phyloP scores from a whole-genome alignment of 2,888 invertebrate species.

The Hirudinaria manillensis region DNA sequence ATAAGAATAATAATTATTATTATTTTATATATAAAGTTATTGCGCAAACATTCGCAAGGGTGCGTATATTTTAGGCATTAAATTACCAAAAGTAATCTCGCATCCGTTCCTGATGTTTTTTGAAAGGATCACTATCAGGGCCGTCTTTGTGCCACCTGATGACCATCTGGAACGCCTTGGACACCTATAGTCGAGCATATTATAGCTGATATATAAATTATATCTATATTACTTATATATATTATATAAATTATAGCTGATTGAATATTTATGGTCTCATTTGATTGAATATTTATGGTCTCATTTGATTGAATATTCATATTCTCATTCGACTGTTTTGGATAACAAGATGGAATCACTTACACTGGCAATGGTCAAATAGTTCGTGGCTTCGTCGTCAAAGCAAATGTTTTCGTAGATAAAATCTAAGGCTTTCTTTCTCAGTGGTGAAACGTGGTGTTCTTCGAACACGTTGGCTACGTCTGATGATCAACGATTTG shows the following conservation, averaged over 20 bases:
- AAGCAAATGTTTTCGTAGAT: conserved; percentile 48
- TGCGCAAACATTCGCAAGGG: too few relatives aligned
- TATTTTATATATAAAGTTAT: too few relatives aligned
- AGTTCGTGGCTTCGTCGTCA: conserved; percentile 47
- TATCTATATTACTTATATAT: too few relatives aligned
- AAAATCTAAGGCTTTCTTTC: conserved; percentile 42
- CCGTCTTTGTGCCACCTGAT: conserved; percentile 45
- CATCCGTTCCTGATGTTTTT: conserved; percentile 43
- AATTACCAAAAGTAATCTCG: conserved; percentile 48
- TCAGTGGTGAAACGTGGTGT: conserved; percentile 39
- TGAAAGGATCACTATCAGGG: conserved; percentile 41
- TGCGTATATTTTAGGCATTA: too few relatives aligned
- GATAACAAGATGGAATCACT: too few relatives aligned
- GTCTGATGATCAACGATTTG: conserved; percentile 36
- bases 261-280: too few relatives aligned
- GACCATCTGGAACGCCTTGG: conserved; percentile 48
- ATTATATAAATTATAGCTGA: too few relatives aligned
- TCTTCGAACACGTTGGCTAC: conserved; percentile 45
- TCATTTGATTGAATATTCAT: too few relatives aligned
- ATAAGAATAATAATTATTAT: too few relatives aligned
- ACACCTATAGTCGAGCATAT: conserved; percentile 41
- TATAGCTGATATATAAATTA: too few relatives aligned
- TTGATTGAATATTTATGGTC: too few relatives aligned
- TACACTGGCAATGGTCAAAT: conserved; percentile 49
- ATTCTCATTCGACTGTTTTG: too few relatives aligned